Evolutionary conservation across 2,113 vertebrate genomes (phyloP).

Genomic region (Ia io): DNA sequence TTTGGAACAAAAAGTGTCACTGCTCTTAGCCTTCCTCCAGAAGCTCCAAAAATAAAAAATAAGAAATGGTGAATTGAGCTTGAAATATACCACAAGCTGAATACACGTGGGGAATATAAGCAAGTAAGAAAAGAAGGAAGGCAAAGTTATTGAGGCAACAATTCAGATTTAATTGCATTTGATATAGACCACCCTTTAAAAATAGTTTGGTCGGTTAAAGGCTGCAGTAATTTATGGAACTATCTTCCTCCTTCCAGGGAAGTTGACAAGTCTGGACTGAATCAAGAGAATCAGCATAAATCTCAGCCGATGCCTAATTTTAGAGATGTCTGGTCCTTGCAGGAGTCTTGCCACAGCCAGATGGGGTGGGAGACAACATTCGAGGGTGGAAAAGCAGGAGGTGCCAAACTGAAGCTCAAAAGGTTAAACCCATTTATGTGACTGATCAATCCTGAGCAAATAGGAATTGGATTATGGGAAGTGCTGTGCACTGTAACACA

Average conservation of each 20-base stretch:
- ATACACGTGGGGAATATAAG: conserved; percentile 1
- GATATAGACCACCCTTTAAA: conserved; percentile 68
- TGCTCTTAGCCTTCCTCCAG: not conserved
- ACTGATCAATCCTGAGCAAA: conserved; percentile 55
- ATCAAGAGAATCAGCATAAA: conserved; percentile 72
- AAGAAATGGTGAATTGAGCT: not conserved
- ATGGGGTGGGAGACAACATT: conserved; percentile 73
- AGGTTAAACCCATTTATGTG: conserved; percentile 68
- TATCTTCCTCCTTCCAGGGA: conserved; percentile 64
- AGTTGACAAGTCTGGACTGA: conserved; percentile 72
- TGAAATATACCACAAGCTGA: not conserved
- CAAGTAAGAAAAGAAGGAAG: conserved; percentile 48
- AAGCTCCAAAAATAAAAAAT: not conserved
- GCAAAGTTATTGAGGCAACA: conserved; percentile 63
- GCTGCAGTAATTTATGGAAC: conserved; percentile 63
- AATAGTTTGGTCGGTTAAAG: conserved; percentile 68
- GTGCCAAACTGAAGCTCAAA: conserved; percentile 67
- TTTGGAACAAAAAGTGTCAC: not conserved
- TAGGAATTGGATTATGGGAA: conserved; percentile 34
- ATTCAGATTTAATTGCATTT: conserved; percentile 64
- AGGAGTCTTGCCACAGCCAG: conserved; percentile 68
- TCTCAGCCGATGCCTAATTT: conserved; percentile 68
- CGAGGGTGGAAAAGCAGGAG: conserved; percentile 58
- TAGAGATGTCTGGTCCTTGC: conserved; percentile 72
- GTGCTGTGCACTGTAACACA: not conserved